Base-by-base conservation (phyloP, 2,888 invertebrate species). In the Lochmaea capreae region DNA sequence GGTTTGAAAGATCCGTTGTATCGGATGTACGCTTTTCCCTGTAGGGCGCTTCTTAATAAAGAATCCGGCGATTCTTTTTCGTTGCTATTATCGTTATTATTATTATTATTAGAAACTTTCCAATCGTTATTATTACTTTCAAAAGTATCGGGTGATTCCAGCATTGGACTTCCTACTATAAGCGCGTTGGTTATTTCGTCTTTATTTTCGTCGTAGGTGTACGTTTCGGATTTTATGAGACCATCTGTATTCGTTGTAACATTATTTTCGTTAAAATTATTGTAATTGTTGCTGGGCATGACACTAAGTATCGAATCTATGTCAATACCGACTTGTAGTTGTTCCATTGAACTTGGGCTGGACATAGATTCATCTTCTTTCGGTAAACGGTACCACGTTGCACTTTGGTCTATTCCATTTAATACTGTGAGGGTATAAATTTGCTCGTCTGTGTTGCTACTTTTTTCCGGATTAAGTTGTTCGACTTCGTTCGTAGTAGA, bases 361-460 rank as follows among this genome's bases (percentile, higher is more conserved):
- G 91, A 90, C 84, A 90, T 89, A 12, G 90, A 90, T 67, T 90
- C 91, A 82, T 93, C 92, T 82, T 93, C 88, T 89, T 88, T 93
- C 89, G 83, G 93, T 89, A 86, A 89, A 87, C 81, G 89, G 87
- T 85, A 89, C 88, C 85, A 89, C 76, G 83, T 87, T 76, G 83
- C 86, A 71, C 80, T 84, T 85, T 84, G 89, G 86, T 86, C 89
- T 81, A 93, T 92, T 81, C 93, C 94, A 87, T 95, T 95, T 84
- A 96, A 91, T 85, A 95, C 95, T 83, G 95, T 95, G 78, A 96
- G 88, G 72, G 95, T 95, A 86, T 95, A 95, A 84, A 95, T 95
- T 86, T 93, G 92, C 79, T 94, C 94, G 83, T 94, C 94, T n/a
- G 93, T 93, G 83, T 92, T 93, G 79, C 87, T 88, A 76, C 83